Conservation (phyloP, 2,888 invertebrate species). For the Ochropleura plecta region DNA sequence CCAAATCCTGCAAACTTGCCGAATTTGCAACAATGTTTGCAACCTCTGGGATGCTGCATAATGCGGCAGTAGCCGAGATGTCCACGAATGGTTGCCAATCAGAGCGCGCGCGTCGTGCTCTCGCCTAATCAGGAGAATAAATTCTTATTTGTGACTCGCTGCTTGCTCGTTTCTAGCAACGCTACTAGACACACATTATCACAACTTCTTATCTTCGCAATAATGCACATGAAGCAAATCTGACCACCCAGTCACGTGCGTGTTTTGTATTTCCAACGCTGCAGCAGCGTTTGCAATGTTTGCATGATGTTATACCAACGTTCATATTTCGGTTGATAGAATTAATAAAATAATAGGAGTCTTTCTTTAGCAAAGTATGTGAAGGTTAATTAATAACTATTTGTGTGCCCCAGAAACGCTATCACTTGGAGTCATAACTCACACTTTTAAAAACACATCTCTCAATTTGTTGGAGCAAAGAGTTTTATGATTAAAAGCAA, state of each 20-base stretch:
- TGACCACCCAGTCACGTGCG: background rate
- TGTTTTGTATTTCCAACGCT: background rate
- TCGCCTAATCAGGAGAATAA: constrained; percentile 69
- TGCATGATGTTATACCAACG: background rate
- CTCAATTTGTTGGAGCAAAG: background rate
- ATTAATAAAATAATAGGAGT: background rate
- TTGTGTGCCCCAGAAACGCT: background rate
- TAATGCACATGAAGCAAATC: constrained; percentile 24
- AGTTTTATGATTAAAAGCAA: constrained; percentile 7
- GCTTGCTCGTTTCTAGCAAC: constrained; percentile 7
- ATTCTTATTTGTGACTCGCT: constrained; percentile 53
- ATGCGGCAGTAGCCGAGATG: constrained; percentile 56
- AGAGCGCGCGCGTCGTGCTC: constrained; percentile 68
- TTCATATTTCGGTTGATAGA: background rate
- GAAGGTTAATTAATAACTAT: constrained; percentile 5
- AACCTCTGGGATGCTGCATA: constrained; percentile 67
- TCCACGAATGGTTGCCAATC: constrained; percentile 71
- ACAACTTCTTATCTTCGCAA: constrained; percentile 19
- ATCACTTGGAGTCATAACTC: background rate
- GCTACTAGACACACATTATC: constrained; percentile 36
- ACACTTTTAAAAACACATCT: background rate
- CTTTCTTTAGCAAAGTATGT: background rate
- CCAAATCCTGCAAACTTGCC: background rate
- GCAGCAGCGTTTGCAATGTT: background rate
- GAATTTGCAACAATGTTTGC: constrained; percentile 47